A percentile compares a stretch with the other conserved stretches of the same genome.
Evolutionary conservation across 2,888 invertebrate species (phyloP).

Genomic region (Ditula angustiorana): DNA sequence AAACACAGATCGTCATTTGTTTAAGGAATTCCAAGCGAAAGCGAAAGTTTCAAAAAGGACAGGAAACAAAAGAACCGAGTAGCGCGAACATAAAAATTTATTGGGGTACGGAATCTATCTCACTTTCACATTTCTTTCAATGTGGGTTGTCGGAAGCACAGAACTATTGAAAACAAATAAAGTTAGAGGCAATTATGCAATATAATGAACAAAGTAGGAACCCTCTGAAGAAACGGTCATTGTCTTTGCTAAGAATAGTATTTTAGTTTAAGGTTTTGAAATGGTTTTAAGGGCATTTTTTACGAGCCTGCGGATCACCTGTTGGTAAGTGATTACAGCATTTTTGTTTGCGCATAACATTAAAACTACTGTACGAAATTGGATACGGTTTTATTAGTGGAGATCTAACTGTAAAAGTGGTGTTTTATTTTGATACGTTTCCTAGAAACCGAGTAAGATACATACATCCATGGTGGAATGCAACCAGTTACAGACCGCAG

Average conservation of each 20-base stretch:
- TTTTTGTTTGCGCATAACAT: too few species aligned
- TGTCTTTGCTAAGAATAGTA: constrained; percentile 38
- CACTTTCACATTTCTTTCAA: constrained; percentile 72
- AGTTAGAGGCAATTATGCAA: constrained; percentile 51
- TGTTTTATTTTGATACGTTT: too few species aligned
- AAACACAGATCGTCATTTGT: constrained; percentile 17
- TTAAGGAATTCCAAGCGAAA: constrained; percentile 23
- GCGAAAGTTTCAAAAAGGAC: constrained; percentile 56
- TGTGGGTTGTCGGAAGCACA: constrained; percentile 41
- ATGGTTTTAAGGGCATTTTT: background rate
- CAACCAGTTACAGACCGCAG: too few species aligned
- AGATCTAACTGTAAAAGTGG: too few species aligned
- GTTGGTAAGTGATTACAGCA: too few species aligned
- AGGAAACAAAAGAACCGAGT: constrained; percentile 59
- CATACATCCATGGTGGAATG: too few species aligned
- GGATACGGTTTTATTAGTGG: too few species aligned
- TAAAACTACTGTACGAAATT: too few species aligned
- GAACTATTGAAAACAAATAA: background rate
- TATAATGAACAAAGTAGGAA: constrained; percentile 43
- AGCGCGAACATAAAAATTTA: constrained; percentile 62
- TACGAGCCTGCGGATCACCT: too few species aligned
- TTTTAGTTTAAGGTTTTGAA: background rate
- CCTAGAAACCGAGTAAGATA: too few species aligned
- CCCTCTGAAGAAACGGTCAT: constrained; percentile 44
- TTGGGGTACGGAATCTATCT: constrained; percentile 49